Evolutionary conservation across 2,113 vertebrate species (phyloP).

Genomic region (Xiphophorus maculatus): DNA sequence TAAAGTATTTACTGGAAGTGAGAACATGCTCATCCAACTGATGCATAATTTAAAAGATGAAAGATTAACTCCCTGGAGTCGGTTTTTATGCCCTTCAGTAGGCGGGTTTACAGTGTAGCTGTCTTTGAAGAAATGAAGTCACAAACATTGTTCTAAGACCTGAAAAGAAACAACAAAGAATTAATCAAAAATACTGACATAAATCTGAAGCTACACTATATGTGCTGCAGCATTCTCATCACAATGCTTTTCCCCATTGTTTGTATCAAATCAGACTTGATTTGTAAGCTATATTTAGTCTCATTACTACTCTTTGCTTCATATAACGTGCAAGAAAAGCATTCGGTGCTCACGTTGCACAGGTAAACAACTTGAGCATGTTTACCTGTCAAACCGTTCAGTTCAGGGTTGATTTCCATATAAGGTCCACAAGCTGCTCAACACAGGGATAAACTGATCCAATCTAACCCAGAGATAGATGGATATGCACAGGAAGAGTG

Average conservation of each 20-base stretch:
- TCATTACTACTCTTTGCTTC: background rate
- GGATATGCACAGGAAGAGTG: too few species aligned
- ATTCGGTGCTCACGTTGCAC: too few species aligned
- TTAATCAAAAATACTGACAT: slow-evolving; percentile 6
- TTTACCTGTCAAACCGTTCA: too few species aligned
- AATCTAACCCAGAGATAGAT: too few species aligned
- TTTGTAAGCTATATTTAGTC: background rate
- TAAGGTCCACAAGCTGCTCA: too few species aligned
- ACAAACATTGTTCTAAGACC: background rate
- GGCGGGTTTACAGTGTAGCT: slow-evolving; percentile 7
- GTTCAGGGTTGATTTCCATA: too few species aligned
- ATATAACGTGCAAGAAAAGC: too few species aligned
- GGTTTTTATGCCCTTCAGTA: slow-evolving; percentile 26
- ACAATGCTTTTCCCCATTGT: background rate
- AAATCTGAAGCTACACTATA: background rate
- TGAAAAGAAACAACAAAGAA: slow-evolving; percentile 4
- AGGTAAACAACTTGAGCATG: too few species aligned
- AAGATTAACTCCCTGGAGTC: slow-evolving; percentile 21
- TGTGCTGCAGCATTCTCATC: background rate
- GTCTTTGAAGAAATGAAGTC: slow-evolving; percentile 18
- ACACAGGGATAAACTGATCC: too few species aligned
- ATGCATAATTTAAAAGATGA: slow-evolving; percentile 30
- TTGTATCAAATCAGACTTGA: slow-evolving; percentile 12
- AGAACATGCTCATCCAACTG: background rate
- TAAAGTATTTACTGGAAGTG: background rate